phyloP scores from a whole-genome alignment of 2,113 vertebrate species.

The Herpetotheres cachinnans region DNA sequence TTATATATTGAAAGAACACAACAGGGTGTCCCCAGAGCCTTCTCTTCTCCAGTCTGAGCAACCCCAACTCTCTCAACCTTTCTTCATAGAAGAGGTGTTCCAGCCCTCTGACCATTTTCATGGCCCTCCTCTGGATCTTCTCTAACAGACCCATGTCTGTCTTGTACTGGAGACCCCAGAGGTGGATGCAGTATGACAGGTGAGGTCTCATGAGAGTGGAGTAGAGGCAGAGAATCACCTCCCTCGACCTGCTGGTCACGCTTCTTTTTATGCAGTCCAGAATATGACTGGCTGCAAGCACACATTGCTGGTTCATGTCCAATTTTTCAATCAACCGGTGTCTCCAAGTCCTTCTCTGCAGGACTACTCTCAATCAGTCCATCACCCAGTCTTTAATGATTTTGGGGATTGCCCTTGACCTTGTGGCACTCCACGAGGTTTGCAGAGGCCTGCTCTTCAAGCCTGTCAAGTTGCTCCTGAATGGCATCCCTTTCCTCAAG shows the following conservation, averaged over 20 bases:
- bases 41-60: neutral
- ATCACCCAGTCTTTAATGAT: neutral
- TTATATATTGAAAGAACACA: neutral
- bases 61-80: neutral
- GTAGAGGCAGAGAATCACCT: neutral
- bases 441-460: neutral
- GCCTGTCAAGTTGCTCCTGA: neutral
- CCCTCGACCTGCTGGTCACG: accelerated
- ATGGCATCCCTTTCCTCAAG: neutral
- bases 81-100: neutral
- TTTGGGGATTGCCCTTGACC: neutral
- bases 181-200: neutral
- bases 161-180: neutral
- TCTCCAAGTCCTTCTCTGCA: neutral
- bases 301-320: neutral
- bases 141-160: neutral
- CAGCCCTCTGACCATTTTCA: neutral
- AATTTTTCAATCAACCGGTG: neutral
- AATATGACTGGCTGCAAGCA: neutral
- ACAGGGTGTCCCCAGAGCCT: neutral
- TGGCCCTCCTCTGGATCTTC: neutral
- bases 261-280: neutral
- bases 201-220: neutral
- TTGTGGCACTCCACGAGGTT: neutral
- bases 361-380: neutral